Evolutionary conservation across 2,113 vertebrate species (phyloP).

Genomic region (Motacilla tschutschensis): DNA sequence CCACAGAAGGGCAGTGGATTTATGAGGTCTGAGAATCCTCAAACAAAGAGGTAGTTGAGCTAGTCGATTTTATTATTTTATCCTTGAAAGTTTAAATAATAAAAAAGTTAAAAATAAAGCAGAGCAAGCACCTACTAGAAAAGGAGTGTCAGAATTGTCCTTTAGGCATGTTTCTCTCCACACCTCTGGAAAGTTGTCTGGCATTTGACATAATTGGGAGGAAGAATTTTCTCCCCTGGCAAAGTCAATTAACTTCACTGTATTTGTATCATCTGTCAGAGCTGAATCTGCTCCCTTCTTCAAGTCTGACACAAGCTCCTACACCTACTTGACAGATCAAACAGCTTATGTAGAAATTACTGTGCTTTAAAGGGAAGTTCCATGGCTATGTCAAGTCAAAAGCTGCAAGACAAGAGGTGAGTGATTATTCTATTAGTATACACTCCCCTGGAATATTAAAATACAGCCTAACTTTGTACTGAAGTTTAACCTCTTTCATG

Average conservation of each 20-base stretch:
- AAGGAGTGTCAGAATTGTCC: background rate
- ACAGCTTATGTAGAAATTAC: background rate
- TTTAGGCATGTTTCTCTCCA: background rate
- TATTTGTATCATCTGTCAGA: conserved; percentile 6
- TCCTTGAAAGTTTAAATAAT: background rate
- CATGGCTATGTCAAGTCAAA: background rate
- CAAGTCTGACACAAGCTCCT: conserved; percentile 8
- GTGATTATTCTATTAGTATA: conserved; percentile 4
- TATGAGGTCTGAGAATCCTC: background rate
- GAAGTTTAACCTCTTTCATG: background rate
- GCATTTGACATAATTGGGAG: conserved; percentile 8
- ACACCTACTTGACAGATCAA: conserved; percentile 38
- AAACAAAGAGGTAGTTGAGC: background rate
- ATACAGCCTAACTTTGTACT: background rate
- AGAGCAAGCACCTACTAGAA: background rate
- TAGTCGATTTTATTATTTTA: background rate
- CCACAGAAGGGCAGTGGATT: background rate
- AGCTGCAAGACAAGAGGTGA: conserved; percentile 1
- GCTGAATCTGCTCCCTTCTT: background rate
- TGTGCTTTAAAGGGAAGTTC: conserved; percentile 28
- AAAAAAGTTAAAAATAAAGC: background rate
- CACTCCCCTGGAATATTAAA: background rate
- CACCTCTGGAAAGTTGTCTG: background rate
- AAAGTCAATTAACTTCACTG: conserved; percentile 23
- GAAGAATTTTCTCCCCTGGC: conserved; percentile 48